phyloP scores from a whole-genome alignment of 2,113 vertebrate species.

The Neolamprologus brichardi region DNA sequence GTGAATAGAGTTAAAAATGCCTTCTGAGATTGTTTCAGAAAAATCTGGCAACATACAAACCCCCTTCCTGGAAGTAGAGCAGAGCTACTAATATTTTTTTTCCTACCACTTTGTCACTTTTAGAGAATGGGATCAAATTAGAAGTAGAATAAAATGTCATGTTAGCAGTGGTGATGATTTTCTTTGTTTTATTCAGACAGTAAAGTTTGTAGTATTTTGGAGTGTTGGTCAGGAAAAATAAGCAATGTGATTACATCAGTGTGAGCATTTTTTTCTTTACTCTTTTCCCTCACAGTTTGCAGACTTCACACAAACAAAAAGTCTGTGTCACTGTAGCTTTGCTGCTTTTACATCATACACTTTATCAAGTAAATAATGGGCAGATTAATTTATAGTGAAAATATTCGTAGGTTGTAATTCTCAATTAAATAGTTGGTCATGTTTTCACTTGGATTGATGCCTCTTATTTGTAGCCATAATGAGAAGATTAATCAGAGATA shows the following conservation, averaged over 20 bases:
- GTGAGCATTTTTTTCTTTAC: not conserved
- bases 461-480: not conserved
- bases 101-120: not conserved
- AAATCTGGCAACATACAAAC: not conserved
- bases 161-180: not conserved
- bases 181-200: not conserved
- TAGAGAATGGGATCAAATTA: not conserved
- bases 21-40: not conserved
- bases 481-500: not conserved
- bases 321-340: not conserved
- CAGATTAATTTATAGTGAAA: not conserved
- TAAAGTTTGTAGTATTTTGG: not conserved
- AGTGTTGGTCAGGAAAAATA: not conserved
- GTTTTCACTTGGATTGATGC: not conserved
- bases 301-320: rapidly evolving
- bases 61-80: not conserved
- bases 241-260: not conserved
- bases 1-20: not conserved
- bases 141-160: not conserved
- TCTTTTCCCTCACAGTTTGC: not conserved
- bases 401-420: not conserved
- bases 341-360: not conserved
- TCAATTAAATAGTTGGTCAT: not conserved
- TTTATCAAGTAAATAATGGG: not conserved
- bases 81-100: not conserved